phyloP scores from a whole-genome alignment of 2,888 invertebrate species.

The Falcaria lacertinaria region DNA sequence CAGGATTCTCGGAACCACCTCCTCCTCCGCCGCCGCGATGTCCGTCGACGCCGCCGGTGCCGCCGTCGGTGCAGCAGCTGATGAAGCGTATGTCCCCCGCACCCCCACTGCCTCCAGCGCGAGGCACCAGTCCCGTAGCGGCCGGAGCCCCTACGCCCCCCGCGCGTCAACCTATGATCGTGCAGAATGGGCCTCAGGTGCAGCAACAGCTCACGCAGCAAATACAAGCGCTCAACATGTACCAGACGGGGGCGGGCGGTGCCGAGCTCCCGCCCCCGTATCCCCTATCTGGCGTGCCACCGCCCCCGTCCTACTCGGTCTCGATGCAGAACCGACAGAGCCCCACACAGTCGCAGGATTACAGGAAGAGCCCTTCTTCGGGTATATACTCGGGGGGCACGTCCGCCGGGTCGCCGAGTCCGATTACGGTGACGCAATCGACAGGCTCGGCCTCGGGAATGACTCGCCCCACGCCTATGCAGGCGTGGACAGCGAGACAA shows the following conservation, averaged over 20 bases:
- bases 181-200: constrained; percentile 88
- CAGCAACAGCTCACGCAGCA: constrained; percentile 94
- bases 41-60: constrained; percentile 84
- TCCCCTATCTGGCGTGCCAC: constrained; percentile 82
- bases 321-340: constrained; percentile 93
- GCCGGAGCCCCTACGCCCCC: constrained; percentile 80
- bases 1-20: constrained; percentile 82
- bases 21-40: constrained; percentile 88
- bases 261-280: constrained; percentile 85
- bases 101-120: constrained; percentile 80
- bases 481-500: constrained; percentile 92
- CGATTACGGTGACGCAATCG: constrained; percentile 84
- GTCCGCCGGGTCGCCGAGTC: constrained; percentile 91
- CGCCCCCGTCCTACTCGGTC: constrained; percentile 91
- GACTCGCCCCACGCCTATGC: constrained; percentile 89
- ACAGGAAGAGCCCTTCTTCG: constrained; percentile 91
- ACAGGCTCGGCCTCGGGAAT: constrained; percentile 82
- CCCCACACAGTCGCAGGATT: constrained; percentile 90
- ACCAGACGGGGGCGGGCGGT: constrained; percentile 81
- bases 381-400: constrained; percentile 92
- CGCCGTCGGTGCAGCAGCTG: constrained; percentile 79
- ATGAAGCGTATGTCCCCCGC: constrained; percentile 83
- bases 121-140: constrained; percentile 87
- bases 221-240: constrained; percentile 91
- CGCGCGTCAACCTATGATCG: constrained; percentile 87